Base-by-base conservation (phyloP, 2,888 invertebrate species). In the Thyatira batis region DNA sequence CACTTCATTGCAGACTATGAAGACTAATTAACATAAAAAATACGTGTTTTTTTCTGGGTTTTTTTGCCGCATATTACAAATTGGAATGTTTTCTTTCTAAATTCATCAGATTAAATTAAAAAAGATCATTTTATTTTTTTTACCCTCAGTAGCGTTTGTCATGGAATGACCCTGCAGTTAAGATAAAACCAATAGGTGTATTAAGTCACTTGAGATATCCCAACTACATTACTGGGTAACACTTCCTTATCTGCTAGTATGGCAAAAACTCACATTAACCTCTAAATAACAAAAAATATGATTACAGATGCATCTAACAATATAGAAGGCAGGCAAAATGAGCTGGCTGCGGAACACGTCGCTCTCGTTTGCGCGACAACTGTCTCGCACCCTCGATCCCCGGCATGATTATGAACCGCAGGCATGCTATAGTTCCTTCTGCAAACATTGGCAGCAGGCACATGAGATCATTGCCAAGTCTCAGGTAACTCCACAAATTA, bases 401-500 rank as follows among this genome's bases (percentile, higher is more conserved):
- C 94, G 95, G 3, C 94, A 94, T 8, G 95, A 95, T 78, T 95
- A 95, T 71, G 97, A 97, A 88, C 96, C 97, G 0, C 95, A 96
- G 52, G 98, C 98, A 6, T 98, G 98, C 85, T 97, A 96, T 79
- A 97, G 96, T 84, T 98, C 98, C 75, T 98, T 98, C 88, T 95
- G 96, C 82, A 97, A 97, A 82, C 98, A 98, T 83, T 98, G 98
- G 98, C 96, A 97, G 76, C 98, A 98, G 83, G 97, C 96, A 1
- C 91, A 94, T 73, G 97, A 97, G 65, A 97, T 98, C 56, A 97
- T 98, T 69, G 90, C 94, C 63, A 94, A 95, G 67, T 95, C 95
- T 44, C 94, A 95, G 90, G 95, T 95, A 77, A 20, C 51, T 75
- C n/a, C n/a, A n/a, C n/a, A n/a, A n/a, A n/a, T n/a, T n/a, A n/a